Base-by-base conservation (phyloP, 64 coral and sea anemone species). In the Catalaphyllia jardinei region DNA sequence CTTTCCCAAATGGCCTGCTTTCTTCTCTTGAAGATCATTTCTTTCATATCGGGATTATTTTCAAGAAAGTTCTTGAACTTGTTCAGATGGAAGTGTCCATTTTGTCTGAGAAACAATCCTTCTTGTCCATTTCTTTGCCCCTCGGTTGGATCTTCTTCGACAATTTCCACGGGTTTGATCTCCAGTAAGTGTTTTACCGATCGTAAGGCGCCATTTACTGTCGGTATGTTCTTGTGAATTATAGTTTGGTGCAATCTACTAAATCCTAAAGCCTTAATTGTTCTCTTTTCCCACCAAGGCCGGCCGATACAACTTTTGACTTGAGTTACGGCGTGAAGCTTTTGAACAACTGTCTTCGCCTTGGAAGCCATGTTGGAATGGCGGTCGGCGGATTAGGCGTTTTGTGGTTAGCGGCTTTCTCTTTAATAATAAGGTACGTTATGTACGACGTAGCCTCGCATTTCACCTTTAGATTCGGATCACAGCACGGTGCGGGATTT, bases 241-340 rank as follows among this genome's bases (percentile, higher is more conserved):
- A 99, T 91, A 50, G 93, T 94, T 61, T 99, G 95, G 74, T 93
- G 88, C 38, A 95, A 86, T 72, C 91, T 99, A 15, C 88, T 95
- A n/a, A 99, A 78, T 79, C 97, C 97, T 51, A 99, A 74, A 20
- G 88, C 91, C 74, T 99, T 99, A 3, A 99, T 59, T 10, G 97
- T 99, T 80, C 97, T 91, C 88, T 99, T 99, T 63, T 99, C 91
- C 93, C 97, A 99, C 65, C 93, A 99, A 19, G 97, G 97, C 52
- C 90, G 97, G 14, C 97, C 50, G 31, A 93, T 99, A 17, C 93
- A 91, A 31, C 97, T 99, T 19, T 86, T 88, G 75, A 95, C 93
- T 20, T 95, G 77, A 25, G 93, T 79, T 77, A 99, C 93, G 30
- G 97, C 97, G 33, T 95, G 94, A 73, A 99, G 88, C 89, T 99